Conservation (phyloP, 2,888 invertebrate species). For the Anoncus sp. region DNA sequence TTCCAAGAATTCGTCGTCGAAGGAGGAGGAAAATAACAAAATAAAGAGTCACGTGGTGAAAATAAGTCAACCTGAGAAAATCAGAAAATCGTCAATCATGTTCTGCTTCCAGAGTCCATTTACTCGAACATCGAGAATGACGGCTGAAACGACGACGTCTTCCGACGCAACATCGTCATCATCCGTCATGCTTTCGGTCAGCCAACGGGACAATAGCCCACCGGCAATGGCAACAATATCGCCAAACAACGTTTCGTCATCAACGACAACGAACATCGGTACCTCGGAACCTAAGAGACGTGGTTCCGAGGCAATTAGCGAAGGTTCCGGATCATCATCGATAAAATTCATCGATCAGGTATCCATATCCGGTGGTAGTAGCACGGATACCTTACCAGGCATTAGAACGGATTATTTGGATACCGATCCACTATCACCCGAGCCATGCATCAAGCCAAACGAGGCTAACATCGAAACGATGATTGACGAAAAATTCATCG, state of each 20-base stretch:
- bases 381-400: constrained; percentile 80
- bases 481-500: constrained; percentile 35
- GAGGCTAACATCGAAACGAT: constrained; percentile 33
- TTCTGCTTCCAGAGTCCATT: constrained; percentile 83
- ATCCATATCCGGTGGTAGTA: constrained; percentile 78
- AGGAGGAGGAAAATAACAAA: not conserved
- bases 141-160: constrained; percentile 59
- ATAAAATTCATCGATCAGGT: constrained; percentile 81
- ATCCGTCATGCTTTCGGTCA: constrained; percentile 60
- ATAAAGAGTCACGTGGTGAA: not conserved
- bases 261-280: constrained; percentile 54
- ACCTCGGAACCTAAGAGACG: constrained; percentile 65
- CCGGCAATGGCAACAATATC: constrained; percentile 43
- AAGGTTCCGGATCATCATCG: constrained; percentile 78
- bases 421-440: constrained; percentile 77
- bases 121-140: constrained; percentile 74
- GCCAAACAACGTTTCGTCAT: constrained; percentile 43
- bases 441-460: constrained; percentile 65
- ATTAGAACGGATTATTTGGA: constrained; percentile 79
- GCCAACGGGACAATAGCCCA: constrained; percentile 61
- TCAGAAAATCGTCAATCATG: constrained; percentile 72
- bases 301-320: constrained; percentile 79
- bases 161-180: constrained; percentile 63
- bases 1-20: constrained; percentile 4
- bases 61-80: not conserved